These are phyloP conservation scores for Apostichopus parvimensis DNA, from an alignment of 35 echinoderm and acorn worm species.

Conservation along the genomic window DNA sequence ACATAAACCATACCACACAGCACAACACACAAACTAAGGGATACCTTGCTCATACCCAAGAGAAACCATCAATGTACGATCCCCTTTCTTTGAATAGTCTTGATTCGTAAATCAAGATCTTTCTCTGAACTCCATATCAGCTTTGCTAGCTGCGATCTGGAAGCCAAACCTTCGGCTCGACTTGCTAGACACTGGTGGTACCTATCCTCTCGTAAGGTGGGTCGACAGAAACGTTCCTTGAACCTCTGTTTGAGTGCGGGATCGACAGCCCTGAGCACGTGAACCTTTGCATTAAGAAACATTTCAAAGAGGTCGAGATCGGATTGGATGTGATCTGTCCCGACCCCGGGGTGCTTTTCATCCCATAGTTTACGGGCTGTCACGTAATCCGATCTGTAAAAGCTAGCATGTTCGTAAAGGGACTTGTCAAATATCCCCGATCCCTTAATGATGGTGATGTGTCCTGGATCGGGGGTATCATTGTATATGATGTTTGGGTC, in stretches of 20 bases:
- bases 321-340: slow-evolving; percentile 92
- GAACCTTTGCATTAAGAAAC: slow-evolving; percentile 87
- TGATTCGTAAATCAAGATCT: neutral
- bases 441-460: slow-evolving; percentile 81
- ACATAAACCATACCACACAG: too few species aligned
- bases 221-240: slow-evolving; percentile 76
- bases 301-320: slow-evolving; percentile 98
- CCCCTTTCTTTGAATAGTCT: neutral
- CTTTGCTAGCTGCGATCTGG: slow-evolving; percentile 90
- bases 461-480: slow-evolving; percentile 65
- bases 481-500: slow-evolving; percentile 90
- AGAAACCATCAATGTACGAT: too few species aligned
- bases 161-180: slow-evolving; percentile 81
- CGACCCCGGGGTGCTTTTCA: slow-evolving; percentile 87
- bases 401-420: slow-evolving; percentile 86
- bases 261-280: slow-evolving; percentile 92
- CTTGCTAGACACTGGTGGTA: slow-evolving; percentile 86
- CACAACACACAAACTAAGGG: too few species aligned
- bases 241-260: slow-evolving; percentile 89
- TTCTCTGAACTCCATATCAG: slow-evolving; percentile 59
- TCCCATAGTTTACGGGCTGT: slow-evolving; percentile 83
- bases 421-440: slow-evolving; percentile 83
- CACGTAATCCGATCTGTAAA: slow-evolving; percentile 92
- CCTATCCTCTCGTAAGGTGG: slow-evolving; percentile 81
- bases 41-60: too few species aligned